Conservation (phyloP, 2,888 invertebrate species). For the Sycophila texana region DNA sequence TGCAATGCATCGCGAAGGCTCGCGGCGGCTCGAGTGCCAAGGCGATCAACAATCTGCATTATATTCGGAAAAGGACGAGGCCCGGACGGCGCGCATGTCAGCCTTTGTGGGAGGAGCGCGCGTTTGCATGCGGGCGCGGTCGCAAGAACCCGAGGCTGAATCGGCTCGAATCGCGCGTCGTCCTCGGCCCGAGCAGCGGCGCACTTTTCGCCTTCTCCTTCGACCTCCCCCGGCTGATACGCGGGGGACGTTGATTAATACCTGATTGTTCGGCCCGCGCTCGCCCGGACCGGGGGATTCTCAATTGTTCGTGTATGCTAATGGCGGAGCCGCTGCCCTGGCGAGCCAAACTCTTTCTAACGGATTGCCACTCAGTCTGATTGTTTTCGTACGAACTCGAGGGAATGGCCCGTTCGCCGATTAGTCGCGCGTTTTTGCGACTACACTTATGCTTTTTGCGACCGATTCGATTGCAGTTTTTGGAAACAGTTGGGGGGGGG, state of each 20-base stretch:
- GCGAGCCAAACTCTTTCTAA: neutral
- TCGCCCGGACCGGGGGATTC: neutral
- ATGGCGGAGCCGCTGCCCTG: conserved; percentile 4
- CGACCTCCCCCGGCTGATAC: conserved; percentile 34
- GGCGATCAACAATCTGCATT: no score
- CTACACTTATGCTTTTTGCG: no score
- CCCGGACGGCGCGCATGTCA: neutral
- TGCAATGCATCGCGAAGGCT: no score
- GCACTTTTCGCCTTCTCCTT: conserved; percentile 6
- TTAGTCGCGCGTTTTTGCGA: no score
- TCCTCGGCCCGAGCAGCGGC: neutral
- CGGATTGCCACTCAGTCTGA: conserved; percentile 24
- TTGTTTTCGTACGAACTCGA: neutral
- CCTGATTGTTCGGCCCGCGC: conserved; percentile 29
- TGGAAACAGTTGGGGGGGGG: no score
- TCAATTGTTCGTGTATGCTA: conserved; percentile 31
- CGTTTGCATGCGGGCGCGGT: neutral
- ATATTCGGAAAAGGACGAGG: conserved; percentile 6
- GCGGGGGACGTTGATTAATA: conserved; percentile 50
- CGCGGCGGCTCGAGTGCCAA: no score
- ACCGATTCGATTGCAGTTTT: no score
- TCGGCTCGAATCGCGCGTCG: conserved; percentile 63
- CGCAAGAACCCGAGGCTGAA: conserved; percentile 60
- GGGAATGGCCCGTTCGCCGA: no score
- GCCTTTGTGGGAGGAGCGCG: neutral